Conservation (phyloP, 2,113 vertebrate species). For the Epinephelus lanceolatus region DNA sequence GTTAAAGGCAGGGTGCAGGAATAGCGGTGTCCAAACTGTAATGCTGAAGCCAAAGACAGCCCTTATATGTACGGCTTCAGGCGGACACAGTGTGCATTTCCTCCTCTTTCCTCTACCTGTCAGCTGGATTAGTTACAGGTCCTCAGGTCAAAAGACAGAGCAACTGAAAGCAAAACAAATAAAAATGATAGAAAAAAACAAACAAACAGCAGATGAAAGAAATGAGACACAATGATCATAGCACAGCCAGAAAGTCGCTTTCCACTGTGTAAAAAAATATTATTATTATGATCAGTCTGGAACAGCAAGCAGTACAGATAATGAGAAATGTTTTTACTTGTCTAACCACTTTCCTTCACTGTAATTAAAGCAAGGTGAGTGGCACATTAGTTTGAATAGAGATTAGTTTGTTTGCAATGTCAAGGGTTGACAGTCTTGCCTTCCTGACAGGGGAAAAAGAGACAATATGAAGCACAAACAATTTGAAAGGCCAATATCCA, state of each 20-base stretch:
- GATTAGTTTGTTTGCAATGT: neutral
- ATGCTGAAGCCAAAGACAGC: conserved; percentile 1
- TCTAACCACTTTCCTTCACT: neutral
- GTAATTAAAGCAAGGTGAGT: neutral
- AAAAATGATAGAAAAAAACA: neutral
- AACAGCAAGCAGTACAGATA: neutral
- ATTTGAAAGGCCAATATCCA: neutral
- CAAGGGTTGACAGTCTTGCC: neutral
- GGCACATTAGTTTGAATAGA: neutral
- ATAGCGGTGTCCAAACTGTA: neutral
- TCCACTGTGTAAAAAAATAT: no score
- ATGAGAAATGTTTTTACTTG: conserved; percentile 17
- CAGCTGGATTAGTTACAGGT: neutral
- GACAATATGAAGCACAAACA: neutral
- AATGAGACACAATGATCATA: neutral
- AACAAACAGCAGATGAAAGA: neutral
- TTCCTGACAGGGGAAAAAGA: neutral
- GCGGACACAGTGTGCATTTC: neutral
- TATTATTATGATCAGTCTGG: conserved; percentile 5
- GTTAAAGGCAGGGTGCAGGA: neutral
- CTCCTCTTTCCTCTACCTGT: neutral
- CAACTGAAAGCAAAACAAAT: neutral
- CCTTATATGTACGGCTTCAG: neutral
- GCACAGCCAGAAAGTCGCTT: neutral
- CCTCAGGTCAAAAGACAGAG: neutral